Evolutionary conservation across 2,113 vertebrate species (phyloP), one percentile per base, ranked within the genome.

Genomic region (Nothocercus julius): DNA sequence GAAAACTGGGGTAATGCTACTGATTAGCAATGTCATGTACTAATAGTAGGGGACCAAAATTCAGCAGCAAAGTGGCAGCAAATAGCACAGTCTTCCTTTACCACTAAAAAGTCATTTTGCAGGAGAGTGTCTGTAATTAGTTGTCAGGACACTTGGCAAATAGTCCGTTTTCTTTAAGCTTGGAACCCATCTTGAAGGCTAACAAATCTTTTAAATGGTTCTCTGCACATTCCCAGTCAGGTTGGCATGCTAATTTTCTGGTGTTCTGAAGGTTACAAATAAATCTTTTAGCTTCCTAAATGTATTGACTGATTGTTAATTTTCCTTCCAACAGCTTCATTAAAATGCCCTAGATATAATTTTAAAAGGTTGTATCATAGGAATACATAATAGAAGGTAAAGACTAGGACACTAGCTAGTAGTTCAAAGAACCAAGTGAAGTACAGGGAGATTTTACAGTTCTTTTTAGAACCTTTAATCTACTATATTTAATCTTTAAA

Each of bases 251-350:
- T 91, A 87, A 40, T 89, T 44, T 87, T 95, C 92, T 63, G 45
- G 89, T 18, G 17, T 82, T 93, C 40, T 94, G 70, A 95, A 87
- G 10, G 25, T 87, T 51, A 45, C 11, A 72, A 51, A 68, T 74
- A 81, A 68, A 54, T 92, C 19, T 87, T 78, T 59, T 64, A 32
- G 45, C 38, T 27, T 82, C 58, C 58, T 68, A 64, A 89, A 34
- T 82, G 7, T 87, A 87, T 89, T 87, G 73, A 89, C 36, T 74
- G 67, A 90, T 79, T 85, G 82, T 82, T 72, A 79, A 11, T 73
- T 90, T 87, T 88, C 10, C 28, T 32, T 83, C 32, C 61, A 56
- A 56, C 21, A 56, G 34, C 9, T 45, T 34, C 85, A 19, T 87
- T 85, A 89, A 87, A 82, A 82, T 87, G 70, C 40, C 32, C 70